Evolutionary conservation across 2,888 invertebrate genomes (phyloP), one percentile per base, ranked within the genome.

Genomic region (Panopea generosa): DNA sequence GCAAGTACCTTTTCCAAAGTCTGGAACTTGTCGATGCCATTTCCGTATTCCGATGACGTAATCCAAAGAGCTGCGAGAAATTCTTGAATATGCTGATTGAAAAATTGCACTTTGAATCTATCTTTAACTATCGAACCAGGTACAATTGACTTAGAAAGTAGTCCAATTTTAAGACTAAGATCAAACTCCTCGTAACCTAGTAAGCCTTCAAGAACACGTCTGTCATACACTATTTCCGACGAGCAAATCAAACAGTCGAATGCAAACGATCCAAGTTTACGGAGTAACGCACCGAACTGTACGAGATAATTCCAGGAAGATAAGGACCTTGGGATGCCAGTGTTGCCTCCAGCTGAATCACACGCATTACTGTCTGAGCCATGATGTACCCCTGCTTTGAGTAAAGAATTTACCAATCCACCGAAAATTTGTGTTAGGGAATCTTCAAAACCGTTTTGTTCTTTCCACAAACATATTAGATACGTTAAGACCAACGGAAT

Each of bases 381-480:
- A n/a, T n/a, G n/a, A n/a, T n/a, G n/a, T n/a, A n/a, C n/a, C n/a
- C n/a, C n/a, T n/a, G n/a, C n/a, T n/a, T n/a, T n/a, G 6, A 60
- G 29, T 4, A 60, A 14, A n/a, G 47, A 18, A 22, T 60, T 47
- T 11, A 60, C 7, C 2, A 60, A 27, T n/a, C 47, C 49, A 27
- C 60, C 60, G 29, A 47, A 60, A 20, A 47, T 60, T 2, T 47
- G 47, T 7, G 60, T 60, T 29, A 29, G 45, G 2, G 60, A 60
- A 47, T 60, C 60, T 18, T 60, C 60, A 20, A 60, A 16, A 14
- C 60, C 60, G 18, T 27, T 47, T 20, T 29, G 47, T 7, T 60
- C 60, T 47, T 60, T 60, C 60, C 60, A 60, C 9, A 60, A 20
- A 29, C 60, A 60, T 14, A 60, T 20, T 18, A 60, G 20, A 38